These are phyloP conservation scores for Resseliella maxima DNA, from an alignment of 2,888 invertebrate genomes.

Conservation along the genomic window DNA sequence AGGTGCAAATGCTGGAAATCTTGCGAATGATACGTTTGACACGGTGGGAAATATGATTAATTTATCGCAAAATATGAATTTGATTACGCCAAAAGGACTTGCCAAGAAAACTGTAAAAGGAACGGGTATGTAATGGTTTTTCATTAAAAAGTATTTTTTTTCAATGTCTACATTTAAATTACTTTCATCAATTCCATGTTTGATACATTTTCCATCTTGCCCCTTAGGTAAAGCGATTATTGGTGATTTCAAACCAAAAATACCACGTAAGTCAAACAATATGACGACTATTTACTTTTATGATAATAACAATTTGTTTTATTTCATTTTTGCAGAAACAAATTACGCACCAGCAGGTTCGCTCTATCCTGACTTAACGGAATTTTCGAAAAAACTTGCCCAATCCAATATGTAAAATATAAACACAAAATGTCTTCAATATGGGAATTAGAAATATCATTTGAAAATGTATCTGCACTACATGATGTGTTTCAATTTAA, in stretches of 20 bases:
- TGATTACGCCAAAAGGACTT: slow-evolving; percentile 76
- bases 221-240: slow-evolving; percentile 53
- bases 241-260: slow-evolving; percentile 56
- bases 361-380: slow-evolving; percentile 64
- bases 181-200: too few relatives aligned
- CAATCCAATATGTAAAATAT: slow-evolving; percentile 41
- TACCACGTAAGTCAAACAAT: neutral
- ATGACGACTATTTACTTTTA: neutral
- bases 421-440: too few relatives aligned
- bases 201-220: too few relatives aligned
- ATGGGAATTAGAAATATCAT: too few relatives aligned
- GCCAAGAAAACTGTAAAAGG: slow-evolving; percentile 74
- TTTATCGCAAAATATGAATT: slow-evolving; percentile 74
- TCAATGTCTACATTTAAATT: too few relatives aligned
- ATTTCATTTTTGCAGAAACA: slow-evolving; percentile 30
- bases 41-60: slow-evolving; percentile 77
- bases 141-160: too few relatives aligned
- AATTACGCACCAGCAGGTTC: slow-evolving; percentile 63
- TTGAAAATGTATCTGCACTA: too few relatives aligned
- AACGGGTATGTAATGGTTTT: slow-evolving; percentile 72
- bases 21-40: slow-evolving; percentile 75
- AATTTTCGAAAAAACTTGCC: slow-evolving; percentile 57
- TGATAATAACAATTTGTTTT: neutral
- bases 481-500: too few relatives aligned
- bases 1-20: slow-evolving; percentile 70